A percentile compares a stretch with the other conserved stretches of the same genome.
Conservation (phyloP, 2,797 vertebrate genomes). For the Macrochelys suwanniensis region DNA sequence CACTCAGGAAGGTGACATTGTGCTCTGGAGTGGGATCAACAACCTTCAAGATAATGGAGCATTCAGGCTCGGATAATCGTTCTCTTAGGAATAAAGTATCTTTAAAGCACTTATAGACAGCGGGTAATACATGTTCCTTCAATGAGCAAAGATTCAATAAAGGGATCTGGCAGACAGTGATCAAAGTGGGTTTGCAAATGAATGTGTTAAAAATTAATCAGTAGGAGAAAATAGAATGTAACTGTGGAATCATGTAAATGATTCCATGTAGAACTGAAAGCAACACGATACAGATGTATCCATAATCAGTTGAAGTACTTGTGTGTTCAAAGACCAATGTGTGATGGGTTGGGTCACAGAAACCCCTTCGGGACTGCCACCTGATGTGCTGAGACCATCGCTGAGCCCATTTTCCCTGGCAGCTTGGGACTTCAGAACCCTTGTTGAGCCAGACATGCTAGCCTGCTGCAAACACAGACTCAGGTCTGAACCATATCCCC, state of each 20-base stretch:
- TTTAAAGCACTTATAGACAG: background rate
- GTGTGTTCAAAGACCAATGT: background rate
- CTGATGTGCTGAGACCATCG: no score
- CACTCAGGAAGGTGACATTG: background rate
- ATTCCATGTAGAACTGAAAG: background rate
- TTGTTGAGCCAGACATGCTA: no score
- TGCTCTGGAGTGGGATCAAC: background rate
- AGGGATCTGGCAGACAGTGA: background rate
- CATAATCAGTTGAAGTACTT: background rate
- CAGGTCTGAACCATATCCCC: no score
- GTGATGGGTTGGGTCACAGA: no score
- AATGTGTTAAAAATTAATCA: slow-evolving; percentile 22
- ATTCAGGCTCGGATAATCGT: background rate
- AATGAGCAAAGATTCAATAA: background rate
- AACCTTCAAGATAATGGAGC: background rate
- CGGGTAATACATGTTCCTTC: slow-evolving; percentile 18
- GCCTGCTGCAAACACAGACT: no score
- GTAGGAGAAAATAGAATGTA: background rate
- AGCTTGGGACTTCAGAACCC: no score
- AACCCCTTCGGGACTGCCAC: no score
- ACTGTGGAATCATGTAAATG: background rate
- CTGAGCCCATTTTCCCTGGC: no score
- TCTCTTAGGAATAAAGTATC: background rate
- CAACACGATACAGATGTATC: background rate
- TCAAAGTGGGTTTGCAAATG: background rate